These are phyloP conservation scores for Campoletis raptor DNA, from an alignment of 2,888 invertebrate species.

Conservation along the genomic window DNA sequence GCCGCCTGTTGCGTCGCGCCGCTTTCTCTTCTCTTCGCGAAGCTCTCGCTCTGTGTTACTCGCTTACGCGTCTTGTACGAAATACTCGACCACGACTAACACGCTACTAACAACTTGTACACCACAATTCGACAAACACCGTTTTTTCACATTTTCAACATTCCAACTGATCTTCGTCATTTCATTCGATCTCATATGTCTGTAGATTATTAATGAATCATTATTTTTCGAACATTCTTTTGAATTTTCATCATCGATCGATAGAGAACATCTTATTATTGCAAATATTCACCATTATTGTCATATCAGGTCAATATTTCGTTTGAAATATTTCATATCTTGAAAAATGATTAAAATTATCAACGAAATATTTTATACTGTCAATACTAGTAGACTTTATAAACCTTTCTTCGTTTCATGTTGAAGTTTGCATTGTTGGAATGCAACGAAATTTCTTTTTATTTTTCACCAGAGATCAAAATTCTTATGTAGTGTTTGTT, in stretches of 20 bases:
- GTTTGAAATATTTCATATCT: no score
- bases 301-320: no score
- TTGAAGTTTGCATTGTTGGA: no score
- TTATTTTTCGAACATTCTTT: neutral
- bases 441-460: no score
- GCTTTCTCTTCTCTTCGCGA: conserved; percentile 84
- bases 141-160: conserved; percentile 20
- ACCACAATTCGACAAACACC: conserved; percentile 29
- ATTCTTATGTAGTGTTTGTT: no score
- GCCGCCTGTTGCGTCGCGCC: conserved; percentile 79
- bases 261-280: no score
- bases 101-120: conserved; percentile 6
- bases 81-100: conserved; percentile 34
- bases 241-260: neutral
- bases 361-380: no score
- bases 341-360: no score
- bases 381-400: no score
- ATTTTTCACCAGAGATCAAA: no score
- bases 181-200: neutral
- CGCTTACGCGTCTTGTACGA: conserved; percentile 50
- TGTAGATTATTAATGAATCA: neutral
- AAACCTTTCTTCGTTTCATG: no score
- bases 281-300: no score
- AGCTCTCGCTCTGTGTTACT: conserved; percentile 54
- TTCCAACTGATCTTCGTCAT: neutral